A percentile compares a stretch with the other conserved stretches of the same genome.
phyloP scores from a whole-genome alignment of 2,797 vertebrate genomes.

The Trematomus bernacchii region DNA sequence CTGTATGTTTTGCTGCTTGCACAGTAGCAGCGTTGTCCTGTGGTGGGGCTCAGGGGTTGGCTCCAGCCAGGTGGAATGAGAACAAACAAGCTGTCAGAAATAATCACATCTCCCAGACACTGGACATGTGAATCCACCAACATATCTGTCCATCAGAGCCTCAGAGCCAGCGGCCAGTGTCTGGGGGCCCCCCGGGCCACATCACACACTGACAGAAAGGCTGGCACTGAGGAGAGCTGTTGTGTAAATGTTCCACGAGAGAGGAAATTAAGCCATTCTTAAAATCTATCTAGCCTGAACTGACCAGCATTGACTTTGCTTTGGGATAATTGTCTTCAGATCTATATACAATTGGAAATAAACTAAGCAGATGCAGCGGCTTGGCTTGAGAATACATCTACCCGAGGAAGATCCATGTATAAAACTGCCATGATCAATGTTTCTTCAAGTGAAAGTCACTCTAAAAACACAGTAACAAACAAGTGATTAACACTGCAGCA shows the following conservation, averaged over 20 bases:
- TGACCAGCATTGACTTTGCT: background rate
- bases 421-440: slow-evolving; percentile 8
- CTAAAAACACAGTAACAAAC: background rate
- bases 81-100: slow-evolving; percentile 86
- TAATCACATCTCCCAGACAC: slow-evolving; percentile 80
- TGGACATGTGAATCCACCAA: slow-evolving; percentile 75
- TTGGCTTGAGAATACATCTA: background rate
- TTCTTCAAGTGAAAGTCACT: slow-evolving; percentile 25
- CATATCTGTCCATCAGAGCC: slow-evolving; percentile 80
- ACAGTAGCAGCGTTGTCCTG: slow-evolving; percentile 56
- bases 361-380: background rate
- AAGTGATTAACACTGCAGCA: slow-evolving; percentile 20
- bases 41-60: slow-evolving; percentile 66
- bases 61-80: slow-evolving; percentile 84
- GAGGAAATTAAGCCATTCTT: slow-evolving; percentile 43
- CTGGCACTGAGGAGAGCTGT: slow-evolving; percentile 47
- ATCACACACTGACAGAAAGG: slow-evolving; percentile 59
- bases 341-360: background rate
- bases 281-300: slow-evolving; percentile 10
- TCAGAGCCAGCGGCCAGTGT: slow-evolving; percentile 67
- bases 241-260: slow-evolving; percentile 67
- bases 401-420: background rate
- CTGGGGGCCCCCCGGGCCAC: slow-evolving; percentile 53
- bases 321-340: slow-evolving; percentile 12
- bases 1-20: slow-evolving; percentile 53